Percentiles rank a stretch among this genome's conserved stretches.
These are phyloP conservation scores for Lytechinus variegatus DNA, from an alignment of 35 echinoderm and acorn worm genomes.

Conservation along the genomic window DNA sequence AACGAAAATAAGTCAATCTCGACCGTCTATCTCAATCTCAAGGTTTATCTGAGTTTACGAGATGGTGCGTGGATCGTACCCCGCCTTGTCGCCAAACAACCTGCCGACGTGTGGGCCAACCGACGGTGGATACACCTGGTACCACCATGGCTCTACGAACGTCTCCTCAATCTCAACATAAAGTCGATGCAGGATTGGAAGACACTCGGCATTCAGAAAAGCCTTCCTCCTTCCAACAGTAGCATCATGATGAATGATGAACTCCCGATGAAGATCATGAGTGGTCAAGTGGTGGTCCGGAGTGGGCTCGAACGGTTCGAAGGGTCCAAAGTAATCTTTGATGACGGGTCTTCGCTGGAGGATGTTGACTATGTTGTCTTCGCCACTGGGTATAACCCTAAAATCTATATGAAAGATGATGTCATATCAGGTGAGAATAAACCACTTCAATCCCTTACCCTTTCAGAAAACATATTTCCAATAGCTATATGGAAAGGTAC, in stretches of 20 bases:
- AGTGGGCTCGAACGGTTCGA: slow-evolving; percentile 56
- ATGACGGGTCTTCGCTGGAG: slow-evolving; percentile 46
- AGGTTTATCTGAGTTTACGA: slow-evolving; percentile 28
- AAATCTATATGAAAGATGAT: slow-evolving; percentile 46
- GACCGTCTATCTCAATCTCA: neutral
- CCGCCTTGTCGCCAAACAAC: neutral
- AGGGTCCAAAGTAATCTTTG: slow-evolving; percentile 54
- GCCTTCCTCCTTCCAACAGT: slow-evolving; percentile 28
- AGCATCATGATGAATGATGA: slow-evolving; percentile 62
- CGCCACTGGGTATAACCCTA: slow-evolving; percentile 63
- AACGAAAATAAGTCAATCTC: neutral
- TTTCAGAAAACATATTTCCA: no score
- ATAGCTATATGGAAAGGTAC: no score
- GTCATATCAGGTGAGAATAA: slow-evolving; percentile 57
- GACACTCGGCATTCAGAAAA: slow-evolving; percentile 39
- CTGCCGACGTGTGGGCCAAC: slow-evolving; percentile 31
- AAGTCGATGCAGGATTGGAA: slow-evolving; percentile 55
- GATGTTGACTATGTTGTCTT: slow-evolving; percentile 65
- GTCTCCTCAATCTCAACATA: neutral
- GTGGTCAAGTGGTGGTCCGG: slow-evolving; percentile 52
- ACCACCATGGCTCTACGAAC: slow-evolving; percentile 44
- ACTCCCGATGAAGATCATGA: slow-evolving; percentile 54
- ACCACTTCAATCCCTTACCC: no score
- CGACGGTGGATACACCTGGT: slow-evolving; percentile 18
- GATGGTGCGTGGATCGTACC: slow-evolving; percentile 26